These are phyloP conservation scores for Pelusios castaneus DNA, from an alignment of 2,113 vertebrate species.

Conservation along the genomic window DNA sequence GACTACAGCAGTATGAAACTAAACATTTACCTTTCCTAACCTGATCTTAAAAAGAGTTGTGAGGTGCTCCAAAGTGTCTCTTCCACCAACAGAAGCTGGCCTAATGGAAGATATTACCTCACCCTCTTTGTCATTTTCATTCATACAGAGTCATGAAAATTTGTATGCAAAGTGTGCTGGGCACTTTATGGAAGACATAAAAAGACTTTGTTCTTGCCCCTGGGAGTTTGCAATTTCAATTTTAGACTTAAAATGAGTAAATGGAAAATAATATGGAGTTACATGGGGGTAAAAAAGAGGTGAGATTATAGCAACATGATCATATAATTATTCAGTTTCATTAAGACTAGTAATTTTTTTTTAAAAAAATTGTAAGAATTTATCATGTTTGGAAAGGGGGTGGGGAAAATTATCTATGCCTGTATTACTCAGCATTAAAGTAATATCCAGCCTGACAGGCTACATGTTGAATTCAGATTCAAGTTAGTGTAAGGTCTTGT, in stretches of 20 bases:
- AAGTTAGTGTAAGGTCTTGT: neutral
- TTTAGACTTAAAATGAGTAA: neutral
- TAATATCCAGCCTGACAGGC: neutral
- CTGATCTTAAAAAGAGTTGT: neutral
- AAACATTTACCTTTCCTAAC: neutral
- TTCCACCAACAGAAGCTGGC: neutral
- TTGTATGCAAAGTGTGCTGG: neutral
- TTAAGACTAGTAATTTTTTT: neutral
- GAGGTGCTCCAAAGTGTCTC: neutral
- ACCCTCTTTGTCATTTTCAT: neutral
- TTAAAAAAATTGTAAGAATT: neutral
- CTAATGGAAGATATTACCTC: neutral
- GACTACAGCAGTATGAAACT: neutral
- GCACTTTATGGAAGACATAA: neutral
- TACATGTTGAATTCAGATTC: slow-evolving; percentile 23
- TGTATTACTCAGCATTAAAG: neutral
- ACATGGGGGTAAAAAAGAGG: neutral
- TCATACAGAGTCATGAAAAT: slow-evolving; percentile 26
- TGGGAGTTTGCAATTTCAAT: neutral
- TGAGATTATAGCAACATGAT: neutral
- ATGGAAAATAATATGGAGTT: neutral
- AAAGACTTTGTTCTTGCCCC: slow-evolving; percentile 13
- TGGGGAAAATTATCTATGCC: neutral
- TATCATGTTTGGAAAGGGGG: neutral
- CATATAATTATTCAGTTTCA: neutral